These are phyloP conservation scores for Callopanchax toddi DNA, from an alignment of 2,113 vertebrate genomes.

Conservation along the genomic window DNA sequence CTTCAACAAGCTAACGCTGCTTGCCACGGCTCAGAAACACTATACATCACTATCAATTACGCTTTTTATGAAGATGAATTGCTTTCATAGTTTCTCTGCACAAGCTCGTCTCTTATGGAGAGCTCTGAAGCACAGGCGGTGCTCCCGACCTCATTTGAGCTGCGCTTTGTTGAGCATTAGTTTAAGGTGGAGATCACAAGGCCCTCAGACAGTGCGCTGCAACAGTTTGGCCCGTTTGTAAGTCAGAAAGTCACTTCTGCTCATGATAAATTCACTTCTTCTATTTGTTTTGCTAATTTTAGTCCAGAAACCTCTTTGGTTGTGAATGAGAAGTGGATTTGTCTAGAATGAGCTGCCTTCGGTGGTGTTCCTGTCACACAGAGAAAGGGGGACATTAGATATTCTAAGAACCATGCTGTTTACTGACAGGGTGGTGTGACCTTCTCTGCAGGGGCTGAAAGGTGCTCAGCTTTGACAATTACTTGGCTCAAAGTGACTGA, in stretches of 20 bases:
- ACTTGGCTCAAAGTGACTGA: conserved; percentile 73
- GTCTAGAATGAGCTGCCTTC: conserved; percentile 52
- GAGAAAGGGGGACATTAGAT: conserved; percentile 56
- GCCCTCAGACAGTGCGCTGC: conserved; percentile 18
- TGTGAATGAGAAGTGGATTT: conserved; percentile 31
- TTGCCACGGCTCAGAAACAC: conserved; percentile 36
- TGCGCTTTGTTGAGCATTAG: conserved; percentile 38
- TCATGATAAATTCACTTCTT: neutral
- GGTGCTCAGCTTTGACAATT: conserved; percentile 76
- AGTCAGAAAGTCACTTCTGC: conserved; percentile 18
- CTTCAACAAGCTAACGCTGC: conserved; percentile 25
- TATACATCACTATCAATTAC: conserved; percentile 60
- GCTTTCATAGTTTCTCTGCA: conserved; percentile 38
- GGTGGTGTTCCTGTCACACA: conserved; percentile 40
- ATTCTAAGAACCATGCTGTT: conserved; percentile 70
- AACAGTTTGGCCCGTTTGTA: conserved; percentile 12
- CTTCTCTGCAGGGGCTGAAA: conserved; percentile 65
- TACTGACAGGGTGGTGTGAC: conserved; percentile 60
- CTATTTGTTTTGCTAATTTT: neutral
- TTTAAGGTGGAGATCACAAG: conserved; percentile 58
- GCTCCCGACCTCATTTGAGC: conserved; percentile 46
- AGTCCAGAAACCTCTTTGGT: conserved; percentile 12
- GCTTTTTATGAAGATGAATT: conserved; percentile 53
- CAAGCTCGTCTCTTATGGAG: conserved; percentile 38
- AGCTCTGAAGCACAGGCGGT: conserved; percentile 22